Base-by-base conservation (phyloP, 2,797 vertebrate species). In the Oryzias dopingdopingensis region DNA sequence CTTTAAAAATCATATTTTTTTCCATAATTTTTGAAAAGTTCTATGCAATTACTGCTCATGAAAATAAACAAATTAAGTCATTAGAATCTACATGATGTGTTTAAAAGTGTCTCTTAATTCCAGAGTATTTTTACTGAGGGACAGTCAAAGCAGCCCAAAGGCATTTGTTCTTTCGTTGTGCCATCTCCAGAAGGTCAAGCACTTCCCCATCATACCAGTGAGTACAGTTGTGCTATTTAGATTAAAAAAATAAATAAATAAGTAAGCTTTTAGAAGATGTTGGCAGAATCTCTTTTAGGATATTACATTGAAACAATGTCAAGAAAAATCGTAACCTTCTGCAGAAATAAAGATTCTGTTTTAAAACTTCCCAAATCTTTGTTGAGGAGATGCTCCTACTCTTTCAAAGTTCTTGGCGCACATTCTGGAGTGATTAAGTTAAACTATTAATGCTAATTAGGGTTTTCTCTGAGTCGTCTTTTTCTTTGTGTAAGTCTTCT, bases 101-200 rank as follows among this genome's bases (percentile, higher is more conserved):
- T 62, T 60, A 41, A 52, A 43, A 13, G 4, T 51, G 1, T 32
- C 52, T 48, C 0, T 29, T 57, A 3, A 12, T 12, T 37, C 32
- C 32, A 99, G 97, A 74, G 93, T 99, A 61, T 99, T 98, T 89
- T 94, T 99, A 78, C 91, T 98, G 63, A 94, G 97, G 40, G 96
- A 98, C 90, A 99, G 97, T 83, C 97, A 96, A 89, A 99, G 96
- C 88, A 97, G 95, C 74, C 96, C 96, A 5, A 98, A 94, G 91
- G 94, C 94, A 2, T 98, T 97, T 70, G 97, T 99, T 46, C 91
- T 99, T 70, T 97, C 97, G 40, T 76, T 99, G 89, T 97, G 96
- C 87, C 92, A 99, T 82, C 90, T 88, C 84, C 94, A 97, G 91
- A 97, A 94, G 92, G 93, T 97, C 91, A 98, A 96, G 89, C 97